Base-by-base conservation (phyloP, 2,888 invertebrate species). In the Timandra comae region DNA sequence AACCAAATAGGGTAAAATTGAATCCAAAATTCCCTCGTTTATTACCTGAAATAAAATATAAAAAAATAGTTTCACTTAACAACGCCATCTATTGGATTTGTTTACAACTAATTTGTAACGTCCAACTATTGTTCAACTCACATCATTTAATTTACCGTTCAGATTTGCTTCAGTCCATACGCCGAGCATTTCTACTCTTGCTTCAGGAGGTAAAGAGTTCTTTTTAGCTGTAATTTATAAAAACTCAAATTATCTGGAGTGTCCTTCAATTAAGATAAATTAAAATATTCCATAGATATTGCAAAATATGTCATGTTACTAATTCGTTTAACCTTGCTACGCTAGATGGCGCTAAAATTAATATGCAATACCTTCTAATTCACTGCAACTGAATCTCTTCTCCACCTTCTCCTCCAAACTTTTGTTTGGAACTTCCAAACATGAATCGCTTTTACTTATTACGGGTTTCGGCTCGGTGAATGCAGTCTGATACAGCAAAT, bases 11-110 rank as follows among this genome's bases (percentile, higher is more conserved):
- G 95, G 93, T 28, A 95, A 70, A 35, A 95, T 91, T 0, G 94
- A 93, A 73, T 95, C 95, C 29, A 95, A 71, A 38, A 95, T 87
- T 7, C 95, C 95, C 77, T 95, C 95, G 28, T 92, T 91, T 41
- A 95, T 87, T 1, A 94, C 89, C 78, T 93, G 75, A 45, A 88
- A 87, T 8, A 20, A n/a, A 49, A 57, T 68, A 36, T n/a, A n/a
- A n/a, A 16, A 5, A 16, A 16, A 16, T 16, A 16, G 3, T 1
- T 6, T 16, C 3, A 5, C 1, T 5, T 2, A 10, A 35, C 7
- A 56, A 41, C 52, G 66, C 50, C 63, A 70, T 63, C 76, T 66
- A 75, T 78, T 56, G 13, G n/a, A n/a, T n/a, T n/a, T n/a, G n/a
- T n/a, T n/a, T 2, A 8, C 13, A 10, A 8, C n/a, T n/a, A n/a